Evolutionary conservation across 2,888 invertebrate genomes (phyloP).

Genomic region (Pinctada fucata): DNA sequence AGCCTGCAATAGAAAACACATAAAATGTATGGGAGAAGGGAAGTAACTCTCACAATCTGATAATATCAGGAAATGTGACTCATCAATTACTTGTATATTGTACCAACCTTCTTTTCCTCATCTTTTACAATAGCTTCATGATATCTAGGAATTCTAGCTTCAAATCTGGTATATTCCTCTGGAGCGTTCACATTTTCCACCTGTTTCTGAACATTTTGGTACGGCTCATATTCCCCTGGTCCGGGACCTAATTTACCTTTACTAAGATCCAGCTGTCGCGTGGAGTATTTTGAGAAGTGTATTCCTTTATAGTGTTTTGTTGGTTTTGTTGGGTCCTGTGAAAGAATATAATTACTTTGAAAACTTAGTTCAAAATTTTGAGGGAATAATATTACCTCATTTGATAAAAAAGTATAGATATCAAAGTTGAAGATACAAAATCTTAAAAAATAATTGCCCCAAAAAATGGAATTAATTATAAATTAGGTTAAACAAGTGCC

Average conservation of each 20-base stretch:
- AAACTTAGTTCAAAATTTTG: not conserved
- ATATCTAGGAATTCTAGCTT: conserved; percentile 74
- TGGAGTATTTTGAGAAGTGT: conserved; percentile 73
- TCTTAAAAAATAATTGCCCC: no score
- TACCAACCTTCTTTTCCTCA: conserved; percentile 71
- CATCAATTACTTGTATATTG: not conserved
- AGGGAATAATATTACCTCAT: no score
- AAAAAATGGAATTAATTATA: no score
- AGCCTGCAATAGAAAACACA: conserved; percentile 55
- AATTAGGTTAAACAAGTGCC: no score
- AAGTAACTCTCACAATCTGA: conserved; percentile 18
- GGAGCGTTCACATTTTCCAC: conserved; percentile 63
- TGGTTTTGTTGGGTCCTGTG: conserved; percentile 59
- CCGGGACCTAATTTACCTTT: conserved; percentile 72
- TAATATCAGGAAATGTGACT: not conserved
- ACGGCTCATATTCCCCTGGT: conserved; percentile 76
- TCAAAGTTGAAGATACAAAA: no score
- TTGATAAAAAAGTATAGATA: no score
- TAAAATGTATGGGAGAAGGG: conserved; percentile 12
- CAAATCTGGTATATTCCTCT: conserved; percentile 60
- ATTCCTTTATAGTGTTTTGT: conserved; percentile 72
- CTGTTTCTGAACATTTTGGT: conserved; percentile 44
- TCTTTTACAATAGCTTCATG: conserved; percentile 72
- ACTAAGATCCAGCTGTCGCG: conserved; percentile 67
- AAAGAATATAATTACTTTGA: conserved; percentile 8